Base-by-base conservation (phyloP, 2,113 vertebrate genomes). In the Caranx melampygus region DNA sequence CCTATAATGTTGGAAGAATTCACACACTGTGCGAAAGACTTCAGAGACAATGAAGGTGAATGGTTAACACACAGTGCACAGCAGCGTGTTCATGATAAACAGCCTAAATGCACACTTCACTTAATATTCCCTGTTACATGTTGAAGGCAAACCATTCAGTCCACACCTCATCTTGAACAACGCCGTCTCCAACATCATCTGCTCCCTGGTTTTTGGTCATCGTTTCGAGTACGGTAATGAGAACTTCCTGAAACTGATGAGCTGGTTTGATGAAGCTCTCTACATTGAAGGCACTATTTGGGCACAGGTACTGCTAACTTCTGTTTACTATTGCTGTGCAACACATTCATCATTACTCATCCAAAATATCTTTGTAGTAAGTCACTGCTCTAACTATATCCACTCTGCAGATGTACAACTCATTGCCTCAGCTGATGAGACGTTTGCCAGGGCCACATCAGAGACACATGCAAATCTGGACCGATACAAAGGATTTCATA, bases 111-210 rank as follows among this genome's bases (percentile, higher is more conserved):
- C 3, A 31, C 3, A 37, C 0, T 26, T 60, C 7, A 65, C 47
- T 55, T 26, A 10, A 16, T 31, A 31, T 42, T 49, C 12, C 68
- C 3, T 84, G 3, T 0, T 81, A 44, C 35, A 34, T 67, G 81
- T 0, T 64, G 3, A 0, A 93, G 90, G 78, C 6, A 79, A 86
- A 3, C 35, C 60, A 20, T 62, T 62, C 68, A 69, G 95, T 60
- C 94, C 96, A 60, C 94, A 95, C 21, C 92, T 94, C 14, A 89
- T 93, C 59, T 91, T 97, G 0, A 96, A 95, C 52, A 92, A 92
- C 0, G 91, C 93, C 20, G 93, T 96, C 81, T 95, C 95, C 0
- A 97, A 96, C 75, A 92, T 97, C 70, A 97, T 97, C 88, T 96
- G 94, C 62, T 94, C 91, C 10, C 79, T 97, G 91, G 94, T 95